phyloP scores from a whole-genome alignment of 2,797 vertebrate species.

The Schizopygopsis pylzovi region DNA sequence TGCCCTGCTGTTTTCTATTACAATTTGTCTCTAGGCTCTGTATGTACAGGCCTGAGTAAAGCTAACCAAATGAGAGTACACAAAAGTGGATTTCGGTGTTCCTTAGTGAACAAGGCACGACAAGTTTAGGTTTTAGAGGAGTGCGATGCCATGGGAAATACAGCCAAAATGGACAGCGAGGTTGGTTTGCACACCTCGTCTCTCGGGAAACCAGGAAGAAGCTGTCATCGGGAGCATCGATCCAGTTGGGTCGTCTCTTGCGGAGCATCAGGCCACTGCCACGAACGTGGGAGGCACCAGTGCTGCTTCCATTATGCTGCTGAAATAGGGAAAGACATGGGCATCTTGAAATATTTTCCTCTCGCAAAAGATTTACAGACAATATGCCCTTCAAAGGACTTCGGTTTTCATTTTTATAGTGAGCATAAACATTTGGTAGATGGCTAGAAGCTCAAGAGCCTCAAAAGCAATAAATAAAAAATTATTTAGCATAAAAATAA shows the following conservation, averaged over 20 bases:
- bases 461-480: not conserved
- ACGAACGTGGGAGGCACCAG: conserved; percentile 69
- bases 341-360: conserved; percentile 3
- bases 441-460: not conserved
- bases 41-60: not conserved
- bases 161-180: conserved; percentile 23
- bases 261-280: conserved; percentile 78
- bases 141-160: conserved; percentile 27
- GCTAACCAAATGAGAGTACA: not conserved
- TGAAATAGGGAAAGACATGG: conserved; percentile 25
- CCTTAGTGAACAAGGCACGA: conserved; percentile 21
- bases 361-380: not conserved
- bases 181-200: conserved; percentile 87
- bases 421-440: not conserved
- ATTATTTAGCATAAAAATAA: not conserved
- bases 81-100: conserved; percentile 4
- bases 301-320: conserved; percentile 81
- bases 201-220: conserved; percentile 98
- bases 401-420: not conserved
- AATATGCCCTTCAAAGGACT: not conserved
- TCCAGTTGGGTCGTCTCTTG: conserved; percentile 95
- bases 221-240: conserved; percentile 96
- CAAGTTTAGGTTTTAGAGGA: conserved; percentile 32
- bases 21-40: conserved; percentile 9
- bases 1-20: conserved; percentile 36